Conservation (phyloP, 1,140 invertebrate species). For the Schlechtendalia chinensis region DNA sequence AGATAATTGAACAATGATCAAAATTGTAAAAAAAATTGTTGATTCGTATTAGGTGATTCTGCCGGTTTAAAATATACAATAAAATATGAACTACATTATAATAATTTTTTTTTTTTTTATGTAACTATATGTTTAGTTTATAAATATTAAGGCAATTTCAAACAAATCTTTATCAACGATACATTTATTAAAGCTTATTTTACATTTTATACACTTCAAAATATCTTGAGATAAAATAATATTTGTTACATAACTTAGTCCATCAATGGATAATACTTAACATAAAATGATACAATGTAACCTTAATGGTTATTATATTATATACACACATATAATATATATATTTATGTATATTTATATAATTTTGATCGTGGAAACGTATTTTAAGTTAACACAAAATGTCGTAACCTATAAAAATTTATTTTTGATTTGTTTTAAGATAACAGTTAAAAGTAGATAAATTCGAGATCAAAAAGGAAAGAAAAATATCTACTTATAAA, state of each 20-base stretch:
- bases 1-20: no score
- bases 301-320: neutral
- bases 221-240: slow-evolving; percentile 5
- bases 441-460: slow-evolving; percentile 33
- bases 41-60: no score
- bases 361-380: neutral
- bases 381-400: slow-evolving; percentile 1
- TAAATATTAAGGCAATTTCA: neutral
- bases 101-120: neutral
- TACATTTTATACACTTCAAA: slow-evolving; percentile 29
- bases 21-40: no score
- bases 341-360: no score
- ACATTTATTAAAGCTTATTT: slow-evolving; percentile 40
- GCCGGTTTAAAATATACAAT: no score
- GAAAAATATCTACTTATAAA: slow-evolving; percentile 35
- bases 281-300: slow-evolving; percentile 19
- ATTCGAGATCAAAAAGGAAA: slow-evolving; percentile 42
- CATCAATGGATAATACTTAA: slow-evolving; percentile 29
- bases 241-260: slow-evolving; percentile 30
- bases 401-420: slow-evolving; percentile 3
- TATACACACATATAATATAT: slow-evolving; percentile 5
- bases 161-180: slow-evolving; percentile 35
- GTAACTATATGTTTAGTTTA: neutral
- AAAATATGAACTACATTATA: no score
- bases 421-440: slow-evolving; percentile 33